Base-by-base conservation (phyloP, 1,140 invertebrate genomes). In the Hylaeus volcanicus region DNA sequence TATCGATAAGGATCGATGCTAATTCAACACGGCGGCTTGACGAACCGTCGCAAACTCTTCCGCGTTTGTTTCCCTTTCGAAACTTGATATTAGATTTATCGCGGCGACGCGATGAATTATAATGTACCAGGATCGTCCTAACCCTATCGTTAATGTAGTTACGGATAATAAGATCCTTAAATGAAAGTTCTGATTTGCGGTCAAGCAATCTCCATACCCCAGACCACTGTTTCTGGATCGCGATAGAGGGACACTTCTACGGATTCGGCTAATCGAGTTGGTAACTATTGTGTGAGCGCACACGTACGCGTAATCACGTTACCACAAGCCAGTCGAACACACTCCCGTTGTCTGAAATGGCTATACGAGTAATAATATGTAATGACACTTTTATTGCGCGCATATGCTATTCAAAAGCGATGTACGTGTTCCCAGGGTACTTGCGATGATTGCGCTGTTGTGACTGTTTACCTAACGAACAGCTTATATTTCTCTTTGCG, bases 181-280 rank as follows among this genome's bases (percentile, higher is more conserved):
- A 73, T 15, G 56, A 53, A 84, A 86, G 65, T 85, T 85, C 73
- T 61, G 69, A 61, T 79, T 81, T 61, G 75, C 77, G 85, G 79
- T 82, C 85, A 82, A 85, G 65, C 74, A 61, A 56, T 84, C 56
- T 76, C 66, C 68, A 72, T 61, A 71, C n/a, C 26, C 26, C 26
- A 15, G 61, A 51, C 55, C 65, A 39, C 41, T 66, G 72, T 79
- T 85, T 69, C 80, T 79, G 68, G 48, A 82, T 73, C 63, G 41
- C 70, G 71, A 60, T 58, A 55, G 63, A 85, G 71, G 64, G 48
- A 69, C 76, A 68, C 51, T 71, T 48, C 76, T 86, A 83, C 63
- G 72, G 73, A 86, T 85, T 83, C 80, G 41, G 81, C 68, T 86
- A 86, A 86, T 86, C 68, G 80, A 86, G 81, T 86, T 86, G 84